phyloP scores from a whole-genome alignment of 2,888 invertebrate genomes.

The Synergus gifuensis region DNA sequence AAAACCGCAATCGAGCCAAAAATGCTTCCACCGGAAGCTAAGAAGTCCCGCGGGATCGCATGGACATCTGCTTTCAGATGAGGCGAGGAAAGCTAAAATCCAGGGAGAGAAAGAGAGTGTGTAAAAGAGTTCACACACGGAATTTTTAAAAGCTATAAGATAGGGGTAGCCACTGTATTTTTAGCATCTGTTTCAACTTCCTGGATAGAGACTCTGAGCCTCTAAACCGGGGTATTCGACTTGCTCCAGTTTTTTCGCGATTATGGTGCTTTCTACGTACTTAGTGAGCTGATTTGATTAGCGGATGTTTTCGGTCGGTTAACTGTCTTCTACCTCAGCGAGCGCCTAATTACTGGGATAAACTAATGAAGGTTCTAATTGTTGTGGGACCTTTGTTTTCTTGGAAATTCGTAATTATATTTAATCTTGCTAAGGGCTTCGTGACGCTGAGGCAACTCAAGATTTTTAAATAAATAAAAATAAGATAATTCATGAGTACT shows the following conservation, averaged over 20 bases:
- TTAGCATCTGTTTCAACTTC: conserved; percentile 30
- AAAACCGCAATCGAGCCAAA: neutral
- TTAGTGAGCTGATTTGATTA: conserved; percentile 35
- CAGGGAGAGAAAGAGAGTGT: neutral
- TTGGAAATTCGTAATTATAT: neutral
- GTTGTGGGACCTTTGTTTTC: conserved; percentile 30
- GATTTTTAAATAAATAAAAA: neutral
- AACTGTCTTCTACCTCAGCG: conserved; percentile 34
- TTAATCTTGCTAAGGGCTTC: conserved; percentile 9
- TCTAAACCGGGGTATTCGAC: conserved; percentile 38
- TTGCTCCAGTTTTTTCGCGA: conserved; percentile 38
- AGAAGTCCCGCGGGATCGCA: conserved; percentile 28
- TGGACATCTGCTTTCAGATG: conserved; percentile 28
- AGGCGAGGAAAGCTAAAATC: neutral
- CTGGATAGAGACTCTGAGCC: conserved; percentile 18
- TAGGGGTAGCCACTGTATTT: conserved; percentile 22
- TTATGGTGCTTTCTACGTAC: conserved; percentile 34
- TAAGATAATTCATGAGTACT: neutral
- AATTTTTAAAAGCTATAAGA: neutral
- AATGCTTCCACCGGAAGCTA: conserved; percentile 22
- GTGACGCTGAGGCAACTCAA: neutral
- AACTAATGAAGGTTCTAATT: conserved; percentile 34
- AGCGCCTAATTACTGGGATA: conserved; percentile 29
- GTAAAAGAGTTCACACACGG: neutral
- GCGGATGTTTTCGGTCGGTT: conserved; percentile 41